phyloP scores from a whole-genome alignment of 1,140 invertebrate genomes.

The Caenorhabditis inopinata region DNA sequence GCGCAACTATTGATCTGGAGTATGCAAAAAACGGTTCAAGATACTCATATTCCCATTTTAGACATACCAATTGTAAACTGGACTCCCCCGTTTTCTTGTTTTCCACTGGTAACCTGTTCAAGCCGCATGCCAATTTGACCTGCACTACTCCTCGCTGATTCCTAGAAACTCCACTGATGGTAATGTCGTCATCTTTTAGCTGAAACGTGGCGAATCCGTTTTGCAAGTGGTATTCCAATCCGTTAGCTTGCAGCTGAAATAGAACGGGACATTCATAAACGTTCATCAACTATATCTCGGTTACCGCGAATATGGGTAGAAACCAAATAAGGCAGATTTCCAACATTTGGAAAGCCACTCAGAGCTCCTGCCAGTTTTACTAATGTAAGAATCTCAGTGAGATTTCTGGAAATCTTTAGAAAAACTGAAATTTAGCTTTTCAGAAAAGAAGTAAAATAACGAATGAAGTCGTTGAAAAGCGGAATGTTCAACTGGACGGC shows the following conservation, averaged over 20 bases:
- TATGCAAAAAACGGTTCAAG: neutral
- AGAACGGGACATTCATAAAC: neutral
- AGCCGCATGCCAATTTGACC: neutral
- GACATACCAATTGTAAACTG: neutral
- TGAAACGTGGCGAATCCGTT: neutral
- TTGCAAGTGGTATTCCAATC: neutral
- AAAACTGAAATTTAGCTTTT: neutral
- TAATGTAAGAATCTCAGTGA: too few relatives aligned
- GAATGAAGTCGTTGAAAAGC: conserved; percentile 19
- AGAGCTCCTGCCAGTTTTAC: too few relatives aligned
- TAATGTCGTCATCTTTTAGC: neutral
- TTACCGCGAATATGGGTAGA: neutral
- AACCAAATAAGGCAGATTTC: too few relatives aligned
- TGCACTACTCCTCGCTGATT: neutral
- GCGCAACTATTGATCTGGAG: neutral
- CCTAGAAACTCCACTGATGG: neutral
- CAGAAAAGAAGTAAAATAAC: neutral
- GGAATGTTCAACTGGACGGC: neutral
- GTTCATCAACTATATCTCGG: neutral
- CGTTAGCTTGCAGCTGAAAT: neutral
- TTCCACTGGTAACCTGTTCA: neutral
- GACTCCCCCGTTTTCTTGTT: neutral
- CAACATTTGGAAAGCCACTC: too few relatives aligned
- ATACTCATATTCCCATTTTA: too few relatives aligned
- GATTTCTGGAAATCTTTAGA: too few relatives aligned